Conservation (phyloP, 2,797 vertebrate species). For the Gymnopithys bicolor region DNA sequence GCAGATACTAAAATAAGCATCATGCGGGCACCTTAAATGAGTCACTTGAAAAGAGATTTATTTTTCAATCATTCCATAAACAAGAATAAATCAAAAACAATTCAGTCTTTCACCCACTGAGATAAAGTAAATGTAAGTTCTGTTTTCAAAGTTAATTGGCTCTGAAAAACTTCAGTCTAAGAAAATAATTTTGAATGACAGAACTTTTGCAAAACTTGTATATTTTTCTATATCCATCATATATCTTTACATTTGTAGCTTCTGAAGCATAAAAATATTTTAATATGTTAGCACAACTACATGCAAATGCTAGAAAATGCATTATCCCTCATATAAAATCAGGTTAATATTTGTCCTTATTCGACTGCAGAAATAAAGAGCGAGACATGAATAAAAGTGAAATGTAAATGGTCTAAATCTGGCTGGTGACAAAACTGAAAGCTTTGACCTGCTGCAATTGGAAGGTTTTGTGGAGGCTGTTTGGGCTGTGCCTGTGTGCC, state of each 20-base stretch:
- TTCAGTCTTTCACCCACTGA: conserved; percentile 40
- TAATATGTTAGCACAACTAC: neutral
- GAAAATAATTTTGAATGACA: conserved; percentile 32
- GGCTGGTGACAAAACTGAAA: neutral
- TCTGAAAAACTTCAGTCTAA: conserved; percentile 4
- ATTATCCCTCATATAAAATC: neutral
- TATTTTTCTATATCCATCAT: neutral
- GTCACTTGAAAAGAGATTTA: conserved; percentile 14
- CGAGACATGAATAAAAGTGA: neutral
- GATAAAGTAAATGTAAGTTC: conserved; percentile 39
- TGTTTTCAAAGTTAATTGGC: conserved; percentile 32
- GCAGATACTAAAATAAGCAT: conserved; percentile 35
- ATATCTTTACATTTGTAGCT: neutral
- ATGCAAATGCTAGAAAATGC: neutral
- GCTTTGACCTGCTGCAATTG: neutral
- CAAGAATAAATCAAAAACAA: conserved; percentile 52
- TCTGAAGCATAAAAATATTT: neutral
- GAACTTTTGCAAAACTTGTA: neutral
- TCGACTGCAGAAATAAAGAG: neutral
- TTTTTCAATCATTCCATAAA: conserved; percentile 51
- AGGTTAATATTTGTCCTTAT: neutral
- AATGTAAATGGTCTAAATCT: neutral
- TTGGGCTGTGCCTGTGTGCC: neutral
- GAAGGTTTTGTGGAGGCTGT: neutral
- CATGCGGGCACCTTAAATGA: conserved; percentile 19